Conservation (phyloP, 2,797 vertebrate genomes). For the Ctenopoma kingsleyae region DNA sequence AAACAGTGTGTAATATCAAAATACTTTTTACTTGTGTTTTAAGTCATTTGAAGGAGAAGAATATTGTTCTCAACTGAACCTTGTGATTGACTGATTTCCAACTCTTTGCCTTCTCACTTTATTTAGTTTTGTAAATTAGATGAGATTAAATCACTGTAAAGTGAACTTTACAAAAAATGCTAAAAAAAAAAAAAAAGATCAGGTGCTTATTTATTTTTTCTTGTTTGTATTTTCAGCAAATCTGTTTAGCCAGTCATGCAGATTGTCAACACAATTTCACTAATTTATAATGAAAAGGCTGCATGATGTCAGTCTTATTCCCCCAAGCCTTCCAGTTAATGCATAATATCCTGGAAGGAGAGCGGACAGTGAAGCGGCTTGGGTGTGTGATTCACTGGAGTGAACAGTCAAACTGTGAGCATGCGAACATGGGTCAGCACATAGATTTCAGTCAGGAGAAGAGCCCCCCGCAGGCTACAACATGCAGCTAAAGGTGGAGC, state of each 20-base stretch:
- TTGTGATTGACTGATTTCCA: too few species aligned
- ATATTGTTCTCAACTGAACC: too few species aligned
- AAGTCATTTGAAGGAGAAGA: too few species aligned
- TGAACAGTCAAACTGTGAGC: conserved; percentile 56
- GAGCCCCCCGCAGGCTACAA: conserved; percentile 59
- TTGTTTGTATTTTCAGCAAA: background rate
- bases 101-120: background rate
- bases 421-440: conserved; percentile 64
- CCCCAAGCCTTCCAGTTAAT: conserved; percentile 18
- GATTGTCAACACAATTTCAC: conserved; percentile 2
- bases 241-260: conserved; percentile 3
- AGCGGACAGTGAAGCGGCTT: conserved; percentile 35
- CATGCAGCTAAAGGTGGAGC: conserved; percentile 74
- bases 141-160: background rate
- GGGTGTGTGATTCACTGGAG: conserved; percentile 54
- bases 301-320: conserved; percentile 31
- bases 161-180: background rate
- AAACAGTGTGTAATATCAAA: too few species aligned
- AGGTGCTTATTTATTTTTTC: too few species aligned
- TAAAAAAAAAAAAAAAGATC: background rate
- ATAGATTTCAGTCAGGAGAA: conserved; percentile 62
- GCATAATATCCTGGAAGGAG: conserved; percentile 26
- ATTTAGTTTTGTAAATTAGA: background rate
- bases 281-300: conserved; percentile 27
- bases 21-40: too few species aligned